phyloP scores from a whole-genome alignment of 2,797 vertebrate genomes.

The Malurus leucopterus region DNA sequence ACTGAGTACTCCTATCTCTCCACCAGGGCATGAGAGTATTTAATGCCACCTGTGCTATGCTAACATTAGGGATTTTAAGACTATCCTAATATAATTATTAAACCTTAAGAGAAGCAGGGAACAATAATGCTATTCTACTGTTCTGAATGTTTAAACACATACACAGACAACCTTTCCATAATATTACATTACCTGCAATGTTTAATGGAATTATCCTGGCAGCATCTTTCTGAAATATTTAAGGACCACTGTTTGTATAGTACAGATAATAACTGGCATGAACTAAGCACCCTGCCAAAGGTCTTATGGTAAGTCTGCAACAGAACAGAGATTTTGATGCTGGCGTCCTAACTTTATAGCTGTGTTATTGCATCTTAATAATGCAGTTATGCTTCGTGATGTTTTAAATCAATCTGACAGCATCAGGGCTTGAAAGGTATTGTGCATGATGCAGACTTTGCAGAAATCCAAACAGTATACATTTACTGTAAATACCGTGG shows the following conservation, averaged over 20 bases:
- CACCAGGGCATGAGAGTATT: background rate
- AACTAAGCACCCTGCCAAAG: background rate
- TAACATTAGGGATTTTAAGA: background rate
- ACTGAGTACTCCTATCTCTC: background rate
- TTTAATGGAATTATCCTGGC: constrained; percentile 4
- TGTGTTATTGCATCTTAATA: background rate
- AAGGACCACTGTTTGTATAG: background rate
- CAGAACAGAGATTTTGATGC: background rate
- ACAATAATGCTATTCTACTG: background rate
- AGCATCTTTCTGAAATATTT: constrained; percentile 14
- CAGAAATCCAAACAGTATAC: background rate
- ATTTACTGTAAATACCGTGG: background rate
- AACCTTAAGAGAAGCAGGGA: background rate
- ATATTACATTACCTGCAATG: background rate
- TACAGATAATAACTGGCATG: background rate
- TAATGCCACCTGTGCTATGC: background rate
- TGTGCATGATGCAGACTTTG: background rate
- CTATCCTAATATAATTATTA: background rate
- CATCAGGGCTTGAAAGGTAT: background rate
- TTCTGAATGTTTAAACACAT: constrained; percentile 6
- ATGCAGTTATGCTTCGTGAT: background rate
- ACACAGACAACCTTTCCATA: background rate
- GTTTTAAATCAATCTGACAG: constrained; percentile 37
- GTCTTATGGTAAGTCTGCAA: background rate
- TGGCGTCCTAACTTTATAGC: background rate